Percentiles rank a stretch among this genome's conserved stretches.
Conservation (phyloP, 2,888 invertebrate species). For the Drosophila pseudotalamancana region DNA sequence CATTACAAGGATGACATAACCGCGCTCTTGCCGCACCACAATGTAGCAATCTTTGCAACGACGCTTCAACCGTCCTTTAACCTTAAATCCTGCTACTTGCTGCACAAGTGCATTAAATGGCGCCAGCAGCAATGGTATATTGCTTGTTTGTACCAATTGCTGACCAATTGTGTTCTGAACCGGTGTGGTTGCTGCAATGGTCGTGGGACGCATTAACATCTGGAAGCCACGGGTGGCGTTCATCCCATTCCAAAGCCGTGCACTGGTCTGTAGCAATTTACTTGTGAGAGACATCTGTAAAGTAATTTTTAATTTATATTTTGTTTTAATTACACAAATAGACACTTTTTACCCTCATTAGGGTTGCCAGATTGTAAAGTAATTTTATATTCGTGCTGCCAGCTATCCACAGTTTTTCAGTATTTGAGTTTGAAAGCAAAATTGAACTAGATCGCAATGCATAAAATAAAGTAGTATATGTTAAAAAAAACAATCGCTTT, state of each 20-base stretch:
- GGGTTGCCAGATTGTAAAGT: slow-evolving; percentile 27
- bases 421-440: background rate
- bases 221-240: slow-evolving; percentile 66
- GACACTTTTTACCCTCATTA: slow-evolving; percentile 30
- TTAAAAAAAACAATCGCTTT: background rate
- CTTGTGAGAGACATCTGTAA: slow-evolving; percentile 73
- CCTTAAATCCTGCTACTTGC: slow-evolving; percentile 88
- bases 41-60: slow-evolving; percentile 93
- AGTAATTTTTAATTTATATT: slow-evolving; percentile 45
- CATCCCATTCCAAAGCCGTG: slow-evolving; percentile 40
- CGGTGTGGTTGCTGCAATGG: slow-evolving; percentile 21
- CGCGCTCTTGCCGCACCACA: slow-evolving; percentile 88
- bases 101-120: slow-evolving; percentile 79
- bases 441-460: background rate
- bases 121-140: slow-evolving; percentile 45
- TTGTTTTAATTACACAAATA: slow-evolving; percentile 16
- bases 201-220: slow-evolving; percentile 58
- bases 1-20: slow-evolving; percentile 89
- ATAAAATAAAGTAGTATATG: background rate
- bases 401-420: background rate
- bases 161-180: slow-evolving; percentile 11
- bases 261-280: slow-evolving; percentile 53
- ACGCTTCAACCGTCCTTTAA: slow-evolving; percentile 87
- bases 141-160: slow-evolving; percentile 22
- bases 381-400: slow-evolving; percentile 16